Base-by-base conservation (phyloP, 2,888 invertebrate genomes). In the Amiota minor region DNA sequence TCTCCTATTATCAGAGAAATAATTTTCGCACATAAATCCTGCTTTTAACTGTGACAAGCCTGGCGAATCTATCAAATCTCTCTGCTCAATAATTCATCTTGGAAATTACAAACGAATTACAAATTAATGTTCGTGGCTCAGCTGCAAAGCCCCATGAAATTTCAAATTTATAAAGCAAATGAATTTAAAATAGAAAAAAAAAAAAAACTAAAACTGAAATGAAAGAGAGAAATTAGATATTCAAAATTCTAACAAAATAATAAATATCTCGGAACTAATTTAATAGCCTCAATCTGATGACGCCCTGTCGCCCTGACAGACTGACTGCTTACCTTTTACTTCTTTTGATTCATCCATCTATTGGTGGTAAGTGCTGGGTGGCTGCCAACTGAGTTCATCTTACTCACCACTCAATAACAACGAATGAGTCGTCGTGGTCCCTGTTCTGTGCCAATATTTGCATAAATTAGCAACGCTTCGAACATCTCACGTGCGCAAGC, bases 201-300 rank as follows among this genome's bases (percentile, higher is more conserved):
- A 53, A 12, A 56, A 56, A n/a, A 81, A 80, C 78, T n/a, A n/a
- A 46, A 47, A 64, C 53, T 35, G 35, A 35, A 35, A 35, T 6
- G 35, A 69, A 45, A 55, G 77, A 75, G 77, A 76, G 70, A 79
- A 86, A 84, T 82, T 74, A 80, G 82, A 86, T 86, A 85, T 86
- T 86, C 86, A 84, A 83, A 86, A 85, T 81, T 84, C 72, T 68
- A 81, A 79, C 76, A 83, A 86, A 82, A 87, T 86, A 87, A 87
- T 86, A 88, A 85, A 88, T 87, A 87, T 86, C 81, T 81, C 79
- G 85, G 81, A 88, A 87, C 87, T 78, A 87, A 87, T 87, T 86
- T 79, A 86, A 86, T 81, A 76, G 84, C 78, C 80, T 74, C 20
- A 20, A 71, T 70, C 45, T 35, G 6, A 35, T 8, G 35, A 35